Conservation (phyloP, 2,888 invertebrate species). For the Eristalis intricaria region DNA sequence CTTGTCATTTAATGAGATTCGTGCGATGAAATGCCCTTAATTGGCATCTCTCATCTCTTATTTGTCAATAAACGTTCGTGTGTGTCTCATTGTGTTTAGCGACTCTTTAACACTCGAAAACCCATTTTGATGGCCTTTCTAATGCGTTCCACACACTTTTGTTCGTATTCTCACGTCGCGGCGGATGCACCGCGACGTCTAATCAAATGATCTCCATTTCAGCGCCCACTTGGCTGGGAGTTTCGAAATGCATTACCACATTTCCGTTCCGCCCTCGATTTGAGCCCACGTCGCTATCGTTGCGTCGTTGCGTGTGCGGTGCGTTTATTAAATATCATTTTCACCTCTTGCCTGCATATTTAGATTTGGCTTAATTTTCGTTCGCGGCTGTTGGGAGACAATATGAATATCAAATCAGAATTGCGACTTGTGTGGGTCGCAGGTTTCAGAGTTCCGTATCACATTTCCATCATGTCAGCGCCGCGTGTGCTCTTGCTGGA, state of each 20-base stretch:
- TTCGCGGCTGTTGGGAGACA: neutral
- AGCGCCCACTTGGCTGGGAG: conserved; percentile 43
- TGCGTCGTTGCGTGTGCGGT: conserved; percentile 29
- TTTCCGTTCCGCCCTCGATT: conserved; percentile 67
- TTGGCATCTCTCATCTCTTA: conserved; percentile 37
- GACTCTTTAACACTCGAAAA: neutral
- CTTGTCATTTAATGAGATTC: conserved; percentile 47
- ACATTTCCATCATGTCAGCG: conserved; percentile 2
- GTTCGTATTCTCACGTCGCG: neutral
- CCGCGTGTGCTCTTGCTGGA: neutral
- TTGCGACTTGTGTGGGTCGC: neutral
- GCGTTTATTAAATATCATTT: conserved; percentile 64
- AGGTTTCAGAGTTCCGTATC: neutral
- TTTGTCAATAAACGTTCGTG: conserved; percentile 1
- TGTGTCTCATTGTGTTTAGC: neutral
- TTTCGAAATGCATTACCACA: conserved; percentile 62
- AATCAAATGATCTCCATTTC: conserved; percentile 35
- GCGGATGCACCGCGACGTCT: neutral
- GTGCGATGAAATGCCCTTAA: conserved; percentile 27
- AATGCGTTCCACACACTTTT: conserved; percentile 12
- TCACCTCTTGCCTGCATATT: conserved; percentile 44
- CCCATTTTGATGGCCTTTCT: conserved; percentile 40
- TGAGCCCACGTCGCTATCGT: conserved; percentile 16
- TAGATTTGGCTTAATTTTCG: conserved; percentile 32
- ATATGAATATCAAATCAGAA: neutral